These are phyloP conservation scores for Zosterops lateralis DNA, from an alignment of 2,113 vertebrate species.

Conservation along the genomic window DNA sequence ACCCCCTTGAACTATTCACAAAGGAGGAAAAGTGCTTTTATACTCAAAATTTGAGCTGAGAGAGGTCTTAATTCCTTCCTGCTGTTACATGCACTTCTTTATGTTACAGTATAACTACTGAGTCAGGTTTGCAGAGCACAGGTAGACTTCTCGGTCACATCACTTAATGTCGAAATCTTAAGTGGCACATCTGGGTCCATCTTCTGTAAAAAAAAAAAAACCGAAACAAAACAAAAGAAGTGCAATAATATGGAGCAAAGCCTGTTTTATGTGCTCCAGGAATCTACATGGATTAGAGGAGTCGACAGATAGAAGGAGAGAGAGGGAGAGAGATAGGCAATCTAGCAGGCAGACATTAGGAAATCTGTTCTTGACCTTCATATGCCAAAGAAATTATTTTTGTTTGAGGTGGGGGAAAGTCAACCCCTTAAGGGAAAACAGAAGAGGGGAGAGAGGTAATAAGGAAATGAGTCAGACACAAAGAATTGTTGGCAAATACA, in stretches of 20 bases:
- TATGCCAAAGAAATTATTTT: conserved; percentile 75
- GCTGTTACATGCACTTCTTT: neutral
- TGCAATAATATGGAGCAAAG: neutral
- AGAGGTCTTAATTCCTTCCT: neutral
- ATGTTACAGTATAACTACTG: neutral
- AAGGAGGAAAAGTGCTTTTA: neutral
- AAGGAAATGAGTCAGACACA: conserved; percentile 76
- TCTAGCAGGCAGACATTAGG: conserved; percentile 50
- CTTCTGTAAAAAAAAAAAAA: neutral
- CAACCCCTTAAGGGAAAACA: conserved; percentile 72
- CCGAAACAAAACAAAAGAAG: neutral
- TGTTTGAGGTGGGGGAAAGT: conserved; percentile 70
- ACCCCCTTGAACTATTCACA: neutral
- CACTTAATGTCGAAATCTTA: neutral
- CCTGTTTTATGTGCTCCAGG: neutral
- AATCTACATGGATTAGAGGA: neutral
- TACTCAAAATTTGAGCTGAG: neutral
- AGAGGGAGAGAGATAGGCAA: neutral
- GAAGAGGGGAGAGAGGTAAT: conserved; percentile 62
- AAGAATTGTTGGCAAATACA: conserved; percentile 69
- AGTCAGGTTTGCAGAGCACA: neutral
- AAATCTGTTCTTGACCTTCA: conserved; percentile 73
- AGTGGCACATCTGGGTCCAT: neutral
- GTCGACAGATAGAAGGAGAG: neutral
- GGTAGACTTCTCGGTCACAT: neutral